A percentile compares a stretch with the other conserved stretches of the same genome.
Evolutionary conservation across 2,113 vertebrate species (phyloP).

Genomic region (Sinosuthora webbiana): DNA sequence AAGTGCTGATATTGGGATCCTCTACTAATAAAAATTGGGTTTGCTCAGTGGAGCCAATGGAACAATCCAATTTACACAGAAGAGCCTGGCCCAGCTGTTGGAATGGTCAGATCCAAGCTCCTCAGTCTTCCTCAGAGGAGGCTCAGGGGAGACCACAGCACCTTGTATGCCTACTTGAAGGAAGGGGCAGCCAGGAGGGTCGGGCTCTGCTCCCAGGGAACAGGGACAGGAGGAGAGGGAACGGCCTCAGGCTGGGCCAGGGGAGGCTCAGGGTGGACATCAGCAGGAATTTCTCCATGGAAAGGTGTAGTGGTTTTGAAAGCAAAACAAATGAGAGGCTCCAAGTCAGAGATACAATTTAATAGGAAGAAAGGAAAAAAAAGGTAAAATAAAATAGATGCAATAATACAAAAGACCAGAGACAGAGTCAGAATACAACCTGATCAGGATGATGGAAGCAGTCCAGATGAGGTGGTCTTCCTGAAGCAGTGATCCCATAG

Average conservation of each 20-base stretch:
- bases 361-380: too few relatives aligned
- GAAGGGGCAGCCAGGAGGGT: not conserved
- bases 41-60: not conserved
- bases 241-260: not conserved
- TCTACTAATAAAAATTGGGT: not conserved
- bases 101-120: not conserved
- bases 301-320: too few relatives aligned
- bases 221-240: not conserved
- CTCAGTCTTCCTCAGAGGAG: not conserved
- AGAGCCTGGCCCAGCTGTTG: not conserved
- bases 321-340: too few relatives aligned
- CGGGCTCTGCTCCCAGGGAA: not conserved
- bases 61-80: not conserved
- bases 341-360: too few relatives aligned
- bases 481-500: too few relatives aligned
- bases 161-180: not conserved
- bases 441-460: too few relatives aligned
- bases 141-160: not conserved
- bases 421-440: too few relatives aligned
- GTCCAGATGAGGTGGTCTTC: too few relatives aligned
- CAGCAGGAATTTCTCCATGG: not conserved
- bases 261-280: accelerated
- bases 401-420: too few relatives aligned
- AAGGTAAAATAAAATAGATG: too few relatives aligned
- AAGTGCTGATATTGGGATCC: not conserved